These are phyloP conservation scores for Propithecus coquereli DNA, from an alignment of 2,113 vertebrate genomes.

Conservation along the genomic window DNA sequence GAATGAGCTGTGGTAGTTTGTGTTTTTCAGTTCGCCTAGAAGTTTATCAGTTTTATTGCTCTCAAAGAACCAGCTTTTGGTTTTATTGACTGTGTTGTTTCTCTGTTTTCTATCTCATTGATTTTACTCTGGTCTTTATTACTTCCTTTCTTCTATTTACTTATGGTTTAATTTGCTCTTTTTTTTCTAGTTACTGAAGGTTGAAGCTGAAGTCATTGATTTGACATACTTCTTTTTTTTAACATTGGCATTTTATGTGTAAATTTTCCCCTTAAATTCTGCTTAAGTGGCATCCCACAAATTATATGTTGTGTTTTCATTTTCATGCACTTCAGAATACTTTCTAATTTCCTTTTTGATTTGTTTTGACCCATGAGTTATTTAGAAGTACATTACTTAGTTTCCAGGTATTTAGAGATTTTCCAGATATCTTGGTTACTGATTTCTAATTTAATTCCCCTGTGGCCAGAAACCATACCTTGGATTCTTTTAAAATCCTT, in stretches of 20 bases:
- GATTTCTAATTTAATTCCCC: background rate
- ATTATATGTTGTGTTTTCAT: background rate
- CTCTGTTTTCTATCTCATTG: background rate
- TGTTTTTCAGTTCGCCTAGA: background rate
- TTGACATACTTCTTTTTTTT: background rate
- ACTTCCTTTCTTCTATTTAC: background rate
- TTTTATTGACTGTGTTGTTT: background rate
- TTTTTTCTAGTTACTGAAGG: background rate
- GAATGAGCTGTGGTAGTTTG: background rate
- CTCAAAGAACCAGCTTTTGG: background rate
- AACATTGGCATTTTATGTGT: background rate
- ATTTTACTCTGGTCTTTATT: conserved; percentile 21
- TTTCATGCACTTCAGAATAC: background rate
- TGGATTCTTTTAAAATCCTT: background rate
- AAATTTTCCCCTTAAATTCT: background rate
- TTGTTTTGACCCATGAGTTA: background rate
- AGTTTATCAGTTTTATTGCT: background rate
- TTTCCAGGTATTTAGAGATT: background rate
- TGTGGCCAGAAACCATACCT: background rate
- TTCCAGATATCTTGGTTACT: background rate
- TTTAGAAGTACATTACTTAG: background rate
- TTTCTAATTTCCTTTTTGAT: background rate
- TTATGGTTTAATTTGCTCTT: background rate
- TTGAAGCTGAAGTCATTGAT: background rate
- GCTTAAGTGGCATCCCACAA: background rate